Evolutionary conservation across 2,113 vertebrate species (phyloP).

Genomic region (Galeopterus variegatus): DNA sequence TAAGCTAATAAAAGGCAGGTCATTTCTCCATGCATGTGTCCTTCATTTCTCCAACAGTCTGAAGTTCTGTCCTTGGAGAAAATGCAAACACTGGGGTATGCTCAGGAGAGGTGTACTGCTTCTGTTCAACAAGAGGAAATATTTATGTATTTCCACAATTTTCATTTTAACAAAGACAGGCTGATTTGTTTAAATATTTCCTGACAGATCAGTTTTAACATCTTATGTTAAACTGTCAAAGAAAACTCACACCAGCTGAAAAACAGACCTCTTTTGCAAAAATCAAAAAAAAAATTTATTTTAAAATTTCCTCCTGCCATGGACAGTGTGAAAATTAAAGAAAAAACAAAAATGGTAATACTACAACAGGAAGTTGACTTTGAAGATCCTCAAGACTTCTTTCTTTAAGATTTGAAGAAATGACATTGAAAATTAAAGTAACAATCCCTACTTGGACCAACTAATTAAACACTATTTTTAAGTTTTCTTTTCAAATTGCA

Average conservation of each 20-base stretch:
- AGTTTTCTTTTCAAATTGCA: not conserved
- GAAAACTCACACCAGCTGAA: not conserved
- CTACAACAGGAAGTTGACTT: conserved; percentile 42
- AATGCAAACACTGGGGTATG: not conserved
- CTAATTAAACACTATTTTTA: not conserved
- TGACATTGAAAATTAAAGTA: conserved; percentile 49
- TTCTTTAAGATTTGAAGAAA: conserved; percentile 35
- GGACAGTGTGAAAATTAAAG: not conserved
- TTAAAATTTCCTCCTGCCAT: not conserved
- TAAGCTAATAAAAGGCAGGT: not conserved
- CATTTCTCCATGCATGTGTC: not conserved
- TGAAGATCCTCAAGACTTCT: not conserved
- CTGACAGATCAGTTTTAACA: not conserved
- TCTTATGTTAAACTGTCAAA: conserved; percentile 4
- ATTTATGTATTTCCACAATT: not conserved
- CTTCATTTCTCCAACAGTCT: not conserved
- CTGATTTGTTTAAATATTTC: conserved; percentile 32
- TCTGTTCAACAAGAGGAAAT: not conserved
- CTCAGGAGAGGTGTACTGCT: not conserved
- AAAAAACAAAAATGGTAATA: not conserved
- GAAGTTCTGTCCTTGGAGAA: not conserved
- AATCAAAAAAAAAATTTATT: not conserved
- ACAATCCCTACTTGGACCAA: not conserved
- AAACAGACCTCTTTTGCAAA: not conserved
- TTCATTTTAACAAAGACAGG: not conserved